phyloP scores from a whole-genome alignment of 2,888 invertebrate species.

The Limnephilus marmoratus region DNA sequence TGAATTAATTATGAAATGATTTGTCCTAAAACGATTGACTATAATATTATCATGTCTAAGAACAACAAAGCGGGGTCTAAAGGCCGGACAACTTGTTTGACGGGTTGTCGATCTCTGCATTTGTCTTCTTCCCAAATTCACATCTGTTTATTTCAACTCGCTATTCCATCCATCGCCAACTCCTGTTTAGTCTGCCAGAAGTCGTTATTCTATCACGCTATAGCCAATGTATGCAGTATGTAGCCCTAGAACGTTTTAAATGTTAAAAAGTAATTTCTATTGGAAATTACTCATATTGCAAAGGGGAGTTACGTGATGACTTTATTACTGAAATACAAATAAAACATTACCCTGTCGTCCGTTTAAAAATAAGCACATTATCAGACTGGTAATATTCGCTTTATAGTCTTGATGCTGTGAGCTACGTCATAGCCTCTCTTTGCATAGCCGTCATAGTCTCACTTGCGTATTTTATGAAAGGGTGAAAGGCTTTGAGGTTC shows the following conservation, averaged over 20 bases:
- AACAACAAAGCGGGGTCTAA: neutral
- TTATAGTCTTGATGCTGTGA: neutral
- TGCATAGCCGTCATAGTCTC: neutral
- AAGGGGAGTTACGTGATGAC: neutral
- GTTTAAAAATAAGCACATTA: neutral
- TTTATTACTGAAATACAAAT: neutral
- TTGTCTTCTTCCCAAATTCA: neutral
- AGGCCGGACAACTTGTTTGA: neutral
- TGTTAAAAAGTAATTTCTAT: neutral
- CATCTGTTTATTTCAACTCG: constrained; percentile 27
- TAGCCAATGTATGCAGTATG: too few relatives aligned
- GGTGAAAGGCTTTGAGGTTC: neutral
- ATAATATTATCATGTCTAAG: too few relatives aligned
- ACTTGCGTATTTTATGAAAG: neutral
- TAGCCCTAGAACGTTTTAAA: neutral
- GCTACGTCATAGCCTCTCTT: neutral
- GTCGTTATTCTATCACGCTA: neutral
- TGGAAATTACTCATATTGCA: neutral
- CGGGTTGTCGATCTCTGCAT: neutral
- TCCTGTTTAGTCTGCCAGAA: constrained; percentile 8
- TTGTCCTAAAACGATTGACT: too few relatives aligned
- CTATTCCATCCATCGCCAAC: neutral
- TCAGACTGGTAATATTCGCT: neutral
- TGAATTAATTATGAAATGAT: too few relatives aligned
- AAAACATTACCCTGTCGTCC: neutral